These are phyloP conservation scores for Ovis canadensis DNA, from an alignment of 2,113 vertebrate genomes.

Conservation along the genomic window DNA sequence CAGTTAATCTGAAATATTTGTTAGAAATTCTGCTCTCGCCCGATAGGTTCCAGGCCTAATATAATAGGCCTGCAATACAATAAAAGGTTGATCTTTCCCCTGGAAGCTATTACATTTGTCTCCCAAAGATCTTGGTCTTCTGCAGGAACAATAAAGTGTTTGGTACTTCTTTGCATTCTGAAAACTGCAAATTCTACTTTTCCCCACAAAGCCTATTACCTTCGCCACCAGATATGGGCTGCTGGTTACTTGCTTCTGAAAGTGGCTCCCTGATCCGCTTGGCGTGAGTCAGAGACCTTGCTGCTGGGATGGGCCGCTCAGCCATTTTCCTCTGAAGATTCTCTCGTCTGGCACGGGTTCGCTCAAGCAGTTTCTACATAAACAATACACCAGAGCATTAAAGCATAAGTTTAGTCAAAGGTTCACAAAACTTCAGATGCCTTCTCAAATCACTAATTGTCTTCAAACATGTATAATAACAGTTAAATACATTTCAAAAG, in stretches of 20 bases:
- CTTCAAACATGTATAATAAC: background rate
- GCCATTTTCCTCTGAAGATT: constrained; percentile 97
- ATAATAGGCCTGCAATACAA: background rate
- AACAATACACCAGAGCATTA: background rate
- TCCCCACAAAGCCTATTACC: constrained; percentile 75
- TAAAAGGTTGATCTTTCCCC: background rate
- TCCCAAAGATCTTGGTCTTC: background rate
- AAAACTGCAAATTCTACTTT: background rate
- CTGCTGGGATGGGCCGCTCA: constrained; percentile 83
- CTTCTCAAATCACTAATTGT: constrained; percentile 5
- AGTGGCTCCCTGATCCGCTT: constrained; percentile 92
- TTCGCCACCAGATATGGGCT: constrained; percentile 76
- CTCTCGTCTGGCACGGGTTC: constrained; percentile 94
- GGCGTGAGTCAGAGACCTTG: constrained; percentile 65
- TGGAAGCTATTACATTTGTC: background rate
- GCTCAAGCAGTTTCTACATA: constrained; percentile 93
- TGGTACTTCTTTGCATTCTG: background rate
- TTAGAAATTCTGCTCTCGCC: background rate
- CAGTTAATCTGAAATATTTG: background rate
- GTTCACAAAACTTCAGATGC: background rate
- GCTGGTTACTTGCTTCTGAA: constrained; percentile 85
- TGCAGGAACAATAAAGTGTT: background rate
- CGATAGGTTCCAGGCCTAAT: background rate
- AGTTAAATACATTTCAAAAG: constrained; percentile 6
- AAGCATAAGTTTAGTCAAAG: background rate